These are phyloP conservation scores for Athrips mouffetella DNA, from an alignment of 2,888 invertebrate genomes.

Conservation along the genomic window DNA sequence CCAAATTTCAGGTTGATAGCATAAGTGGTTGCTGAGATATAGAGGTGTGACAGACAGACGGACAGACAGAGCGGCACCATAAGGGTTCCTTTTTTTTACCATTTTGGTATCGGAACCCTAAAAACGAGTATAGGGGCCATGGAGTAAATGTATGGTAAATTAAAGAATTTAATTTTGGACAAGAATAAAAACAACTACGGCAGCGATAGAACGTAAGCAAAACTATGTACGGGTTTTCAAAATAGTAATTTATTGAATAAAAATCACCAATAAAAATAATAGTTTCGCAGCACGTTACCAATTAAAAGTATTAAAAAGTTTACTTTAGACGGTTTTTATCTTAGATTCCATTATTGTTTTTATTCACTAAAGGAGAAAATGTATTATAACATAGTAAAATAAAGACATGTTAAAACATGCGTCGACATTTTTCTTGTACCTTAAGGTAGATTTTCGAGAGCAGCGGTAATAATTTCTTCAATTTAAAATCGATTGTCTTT, in stretches of 20 bases:
- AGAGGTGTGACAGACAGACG: too few species aligned
- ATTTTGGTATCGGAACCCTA: too few species aligned
- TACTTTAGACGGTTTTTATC: constrained; percentile 35
- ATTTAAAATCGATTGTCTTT: too few species aligned
- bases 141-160: neutral
- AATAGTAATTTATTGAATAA: constrained; percentile 4
- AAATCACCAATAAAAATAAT: neutral
- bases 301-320: constrained; percentile 37
- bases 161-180: neutral
- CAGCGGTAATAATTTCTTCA: too few species aligned
- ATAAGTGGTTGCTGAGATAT: too few species aligned
- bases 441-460: too few species aligned
- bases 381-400: neutral
- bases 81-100: too few species aligned
- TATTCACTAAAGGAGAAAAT: neutral
- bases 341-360: constrained; percentile 12
- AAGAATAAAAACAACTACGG: neutral
- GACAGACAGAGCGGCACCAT: too few species aligned
- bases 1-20: too few species aligned
- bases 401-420: too few species aligned
- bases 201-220: neutral
- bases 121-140: constrained; percentile 1
- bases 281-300: constrained; percentile 38
- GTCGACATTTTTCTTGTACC: too few species aligned
- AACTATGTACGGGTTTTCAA: constrained; percentile 6